Base-by-base conservation (phyloP, 2,888 invertebrate species). In the Drosophila siamana region DNA sequence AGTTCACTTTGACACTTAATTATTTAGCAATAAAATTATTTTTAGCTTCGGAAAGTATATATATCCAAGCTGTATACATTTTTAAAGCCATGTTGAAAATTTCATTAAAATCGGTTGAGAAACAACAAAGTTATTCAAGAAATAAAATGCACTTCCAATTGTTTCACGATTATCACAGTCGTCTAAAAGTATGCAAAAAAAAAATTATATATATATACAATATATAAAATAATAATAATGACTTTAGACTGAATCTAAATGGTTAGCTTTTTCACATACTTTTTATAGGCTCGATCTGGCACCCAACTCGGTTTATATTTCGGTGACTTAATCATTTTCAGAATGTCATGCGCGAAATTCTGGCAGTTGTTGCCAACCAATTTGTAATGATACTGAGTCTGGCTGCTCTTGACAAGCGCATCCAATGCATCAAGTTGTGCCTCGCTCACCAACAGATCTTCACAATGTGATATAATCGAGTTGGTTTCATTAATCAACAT, bases 301-400 rank as follows among this genome's bases (percentile, higher is more conserved):
- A 28, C 46, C 46, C 51, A 51, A 7, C 11, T 13, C 7, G 51
- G 51, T 8, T 26, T 38, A 16, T 11, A 38, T 11, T 7, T 24
- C 3, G 24, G 11, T 38, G 15, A 9, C 15, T 51, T 51, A 11
- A 51, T 6, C 51, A 51, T 38, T 4, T 24, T 8, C 2, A 51
- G 15, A n/a, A 51, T 38, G 24, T 51, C 51, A 38, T 51, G 26
- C 5, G 51, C 51, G 0, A 51, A 15, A 15, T 26, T 51, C 24
- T 51, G 51, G 11, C 51, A 51, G 26, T 51, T 51, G 26, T 51
- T 51, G 24, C 51, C 51, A 51, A 51, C 26, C 4, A 51, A 15
- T n/a, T 26, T 51, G 11, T 51, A 51, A 11, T 51, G 51, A 16
- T 15, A 51, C 4, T 51, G 24, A 2, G 24, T 9, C 11, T 51